Evolutionary conservation across 2,888 invertebrate species (phyloP), one percentile per base, ranked within the genome.

Genomic region (Dryocosmus kuriphilus): DNA sequence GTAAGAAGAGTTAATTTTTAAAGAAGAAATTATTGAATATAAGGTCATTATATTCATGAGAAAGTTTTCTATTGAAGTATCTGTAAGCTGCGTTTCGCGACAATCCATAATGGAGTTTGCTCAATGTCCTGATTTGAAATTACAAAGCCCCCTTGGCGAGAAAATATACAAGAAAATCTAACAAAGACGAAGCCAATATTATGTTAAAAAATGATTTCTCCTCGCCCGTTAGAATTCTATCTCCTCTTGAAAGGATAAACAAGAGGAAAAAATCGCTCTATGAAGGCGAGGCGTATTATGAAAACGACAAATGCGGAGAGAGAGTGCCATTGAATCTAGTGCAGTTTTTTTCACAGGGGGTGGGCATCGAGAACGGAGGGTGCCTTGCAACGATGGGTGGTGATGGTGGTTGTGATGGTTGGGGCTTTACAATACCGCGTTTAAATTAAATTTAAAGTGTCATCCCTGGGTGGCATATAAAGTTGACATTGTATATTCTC

Each of bases 371-470:
- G 79, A 63, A 74, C 75, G 79, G 77, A 74, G 80, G 81, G 81
- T 76, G 74, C 75, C 75, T 78, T 61, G 83, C 77, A 80, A 80
- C 77, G 78, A 63, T 77, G 78, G 78, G 73, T 75, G 79, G 79
- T 76, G 84, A 79, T 79, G 78, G 38, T 71, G 79, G 46, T 74
- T 79, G 77, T 38, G 79, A 76, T 77, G 73, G 77, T 78, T 67
- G 81, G 80, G 83, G 73, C 55, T 61, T 80, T 82, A 88, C 88
- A 87, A 88, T 88, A 80, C 81, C 81, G 82, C 88, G 86, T 85
- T 89, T 85, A 88, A 88, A 89, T 89, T 88, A 88, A 89, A 89
- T 89, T 88, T 88, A 85, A 88, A 89, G 86, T 88, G 88, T 88
- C 87, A 86, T 88, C 86, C 86, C 87, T 82, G 78, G 81, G 83